These are phyloP conservation scores for Lysandra bellargus DNA, from an alignment of 2,888 invertebrate species.

Conservation along the genomic window DNA sequence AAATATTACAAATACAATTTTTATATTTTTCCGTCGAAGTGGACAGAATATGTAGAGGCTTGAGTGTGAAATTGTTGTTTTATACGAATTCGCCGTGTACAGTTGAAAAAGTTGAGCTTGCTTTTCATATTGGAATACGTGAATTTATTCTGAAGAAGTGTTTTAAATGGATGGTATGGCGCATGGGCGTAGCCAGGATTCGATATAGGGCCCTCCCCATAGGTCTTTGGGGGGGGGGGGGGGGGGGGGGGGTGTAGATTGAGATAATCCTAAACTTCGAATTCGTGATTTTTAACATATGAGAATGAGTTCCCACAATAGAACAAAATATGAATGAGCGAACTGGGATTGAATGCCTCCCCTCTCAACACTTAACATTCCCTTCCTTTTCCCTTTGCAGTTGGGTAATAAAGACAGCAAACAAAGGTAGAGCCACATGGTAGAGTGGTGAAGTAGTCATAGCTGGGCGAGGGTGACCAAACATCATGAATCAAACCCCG, in stretches of 20 bases:
- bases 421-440: not conserved
- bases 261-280: too few relatives aligned
- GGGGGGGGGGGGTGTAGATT: too few relatives aligned
- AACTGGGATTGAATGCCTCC: too few relatives aligned
- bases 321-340: too few relatives aligned
- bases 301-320: too few relatives aligned
- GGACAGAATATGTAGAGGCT: not conserved
- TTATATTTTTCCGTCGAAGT: not conserved
- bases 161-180: not conserved
- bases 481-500: conserved; percentile 52
- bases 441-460: not conserved
- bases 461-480: conserved; percentile 39
- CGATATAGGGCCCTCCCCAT: too few relatives aligned
- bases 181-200: too few relatives aligned
- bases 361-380: too few relatives aligned
- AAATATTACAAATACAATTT: conserved; percentile 15
- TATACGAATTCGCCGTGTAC: not conserved
- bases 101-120: not conserved
- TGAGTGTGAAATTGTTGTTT: conserved; percentile 9
- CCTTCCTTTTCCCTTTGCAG: too few relatives aligned
- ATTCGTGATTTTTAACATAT: too few relatives aligned
- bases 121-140: not conserved
- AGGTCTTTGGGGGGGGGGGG: too few relatives aligned
- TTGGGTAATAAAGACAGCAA: not conserved
- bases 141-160: not conserved